Base-by-base conservation (phyloP, 1,140 invertebrate species). In the Pachyrhynchus sulphureomaculatus region DNA sequence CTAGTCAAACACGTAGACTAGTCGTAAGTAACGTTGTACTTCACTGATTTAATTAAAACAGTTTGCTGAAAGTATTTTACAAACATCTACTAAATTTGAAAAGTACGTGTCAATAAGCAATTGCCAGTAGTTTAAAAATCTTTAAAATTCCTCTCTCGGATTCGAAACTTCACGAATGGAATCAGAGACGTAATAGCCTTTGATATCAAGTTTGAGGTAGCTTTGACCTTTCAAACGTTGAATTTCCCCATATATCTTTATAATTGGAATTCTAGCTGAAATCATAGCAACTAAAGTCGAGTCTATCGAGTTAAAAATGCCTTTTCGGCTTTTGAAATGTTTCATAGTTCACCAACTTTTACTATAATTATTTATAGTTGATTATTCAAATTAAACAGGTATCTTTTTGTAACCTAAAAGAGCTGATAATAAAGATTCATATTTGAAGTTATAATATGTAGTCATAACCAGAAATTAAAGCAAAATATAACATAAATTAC, bases 191-290 rank as follows among this genome's bases (percentile, higher is more conserved):
- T 24, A 29, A 48, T 48, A 48, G 29, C 32, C 45, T 33, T 48
- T 48, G 42, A 20, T 21, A 45, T 45, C 45, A 26, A 29, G 13
- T 48, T 48, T 32, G 13, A 48, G 12, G 45, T 24, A 48, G 45
- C 45, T 48, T 48, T 48, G 24, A 24, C 23, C 26, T 48, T 32
- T 48, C 45, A 48, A 29, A 29, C 13, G 45, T 48, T 24, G 23
- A 24, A 48, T 48, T 24, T 48, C 3, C 9, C n/a, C 24, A n/a
- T 48, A 8, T 18, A 48, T 48, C 26, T 6, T 48, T 48, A 17
- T 29, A 48, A 48, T 48, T 48, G 45, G 23, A 48, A 8, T 24
- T 48, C 12, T 8, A 18, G 26, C 17, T 24, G 45, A n/a, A 4
- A 48, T 48, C 15, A 32, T n/a, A 8, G 15, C 13, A 21, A 24